Conservation (phyloP, 2,113 vertebrate genomes). For the Pleuronectes platessa region DNA sequence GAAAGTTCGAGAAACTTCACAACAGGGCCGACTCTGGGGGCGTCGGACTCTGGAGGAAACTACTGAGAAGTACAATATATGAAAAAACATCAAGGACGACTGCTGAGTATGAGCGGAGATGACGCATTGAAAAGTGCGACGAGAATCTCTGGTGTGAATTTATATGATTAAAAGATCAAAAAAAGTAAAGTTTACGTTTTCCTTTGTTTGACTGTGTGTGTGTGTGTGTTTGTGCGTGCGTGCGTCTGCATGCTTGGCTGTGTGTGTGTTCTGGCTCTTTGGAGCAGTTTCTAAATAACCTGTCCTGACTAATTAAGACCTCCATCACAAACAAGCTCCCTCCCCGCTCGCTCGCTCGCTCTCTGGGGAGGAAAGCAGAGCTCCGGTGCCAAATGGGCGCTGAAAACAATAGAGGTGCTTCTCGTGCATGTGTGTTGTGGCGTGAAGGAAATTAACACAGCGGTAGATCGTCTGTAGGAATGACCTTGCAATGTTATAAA, state of each 20-base stretch:
- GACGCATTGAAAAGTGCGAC: background rate
- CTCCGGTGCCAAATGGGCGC: slow-evolving; percentile 40
- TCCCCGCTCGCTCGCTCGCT: background rate
- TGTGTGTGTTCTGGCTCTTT: slow-evolving; percentile 34
- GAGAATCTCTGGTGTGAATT: slow-evolving; percentile 5
- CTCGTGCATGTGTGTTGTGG: slow-evolving; percentile 28
- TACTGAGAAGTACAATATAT: slow-evolving; percentile 9
- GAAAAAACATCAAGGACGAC: slow-evolving; percentile 2
- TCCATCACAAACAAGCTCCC: slow-evolving; percentile 41
- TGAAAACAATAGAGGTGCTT: slow-evolving; percentile 40
- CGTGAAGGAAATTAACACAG: background rate
- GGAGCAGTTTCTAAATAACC: slow-evolving; percentile 61
- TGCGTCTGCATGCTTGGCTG: slow-evolving; percentile 7
- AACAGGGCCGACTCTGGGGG: background rate
- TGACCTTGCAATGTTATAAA: too few species aligned
- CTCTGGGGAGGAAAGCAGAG: slow-evolving; percentile 42
- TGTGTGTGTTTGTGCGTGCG: slow-evolving; percentile 2
- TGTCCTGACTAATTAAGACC: slow-evolving; percentile 65
- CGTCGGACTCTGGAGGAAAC: slow-evolving; percentile 4
- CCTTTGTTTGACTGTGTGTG: slow-evolving; percentile 6
- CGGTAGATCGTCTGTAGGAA: background rate
- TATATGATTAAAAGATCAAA: slow-evolving; percentile 7
- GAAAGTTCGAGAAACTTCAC: slow-evolving; percentile 35
- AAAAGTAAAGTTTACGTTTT: background rate
- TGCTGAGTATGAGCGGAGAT: slow-evolving; percentile 2